Evolutionary conservation across 2,888 invertebrate genomes (phyloP).

Genomic region (Amphipoea lucens): DNA sequence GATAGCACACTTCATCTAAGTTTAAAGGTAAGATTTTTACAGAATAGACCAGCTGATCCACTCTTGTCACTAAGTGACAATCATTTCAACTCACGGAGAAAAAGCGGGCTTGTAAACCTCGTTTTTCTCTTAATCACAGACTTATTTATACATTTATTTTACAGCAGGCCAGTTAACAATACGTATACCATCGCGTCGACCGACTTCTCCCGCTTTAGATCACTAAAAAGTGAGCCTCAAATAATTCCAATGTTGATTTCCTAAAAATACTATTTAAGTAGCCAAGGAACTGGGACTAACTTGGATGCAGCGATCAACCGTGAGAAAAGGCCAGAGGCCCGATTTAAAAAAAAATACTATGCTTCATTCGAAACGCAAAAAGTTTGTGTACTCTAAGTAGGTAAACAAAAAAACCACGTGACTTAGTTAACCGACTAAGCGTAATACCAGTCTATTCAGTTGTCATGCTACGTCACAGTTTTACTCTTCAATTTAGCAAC

Average conservation of each 20-base stretch:
- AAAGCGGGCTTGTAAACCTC: background rate
- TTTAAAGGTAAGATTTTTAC: background rate
- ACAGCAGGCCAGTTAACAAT: background rate
- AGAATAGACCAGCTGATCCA: background rate
- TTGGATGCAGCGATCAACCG: background rate
- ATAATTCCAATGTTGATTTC: background rate
- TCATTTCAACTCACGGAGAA: slow-evolving; percentile 1
- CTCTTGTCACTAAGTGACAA: slow-evolving; percentile 53
- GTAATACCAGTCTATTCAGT: too few species aligned
- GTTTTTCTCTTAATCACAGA: slow-evolving; percentile 52
- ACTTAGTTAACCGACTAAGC: too few species aligned
- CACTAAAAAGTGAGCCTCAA: background rate
- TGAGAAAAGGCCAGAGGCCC: background rate
- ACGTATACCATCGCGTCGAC: background rate
- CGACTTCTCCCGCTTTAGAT: background rate
- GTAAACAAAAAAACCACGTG: background rate
- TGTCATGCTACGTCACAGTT: too few species aligned
- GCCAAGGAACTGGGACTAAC: background rate
- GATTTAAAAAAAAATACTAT: background rate
- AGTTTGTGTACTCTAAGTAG: too few species aligned
- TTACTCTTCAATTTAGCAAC: too few species aligned
- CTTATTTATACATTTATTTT: slow-evolving; percentile 21
- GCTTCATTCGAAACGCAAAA: background rate
- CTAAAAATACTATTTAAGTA: background rate
- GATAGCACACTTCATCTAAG: background rate